Evolutionary conservation across 1,140 invertebrate genomes (phyloP), one percentile per base, ranked within the genome.

Genomic region (Paraescarpia echinospica): DNA sequence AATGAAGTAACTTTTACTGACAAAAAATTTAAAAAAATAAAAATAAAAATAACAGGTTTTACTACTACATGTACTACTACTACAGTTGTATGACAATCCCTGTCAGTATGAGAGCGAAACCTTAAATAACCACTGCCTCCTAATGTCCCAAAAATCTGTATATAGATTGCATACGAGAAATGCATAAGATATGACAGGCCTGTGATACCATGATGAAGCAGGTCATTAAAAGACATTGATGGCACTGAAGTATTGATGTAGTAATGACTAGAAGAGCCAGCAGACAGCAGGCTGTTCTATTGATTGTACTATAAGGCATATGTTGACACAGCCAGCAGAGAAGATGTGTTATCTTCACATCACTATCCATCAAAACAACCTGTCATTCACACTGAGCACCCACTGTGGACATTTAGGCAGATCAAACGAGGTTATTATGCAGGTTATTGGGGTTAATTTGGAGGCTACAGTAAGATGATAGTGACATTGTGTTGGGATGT

Each of bases 151-250:
- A 6, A 41, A 41, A 41, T n/a, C n/a, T n/a, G 41, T 4, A 4
- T 6, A 41, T 12, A 6, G 41, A 4, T 41, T 41, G 41, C 41
- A 41, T 41, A 41, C 12, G 41, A 12, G 41, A 41, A 41, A 41
- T 41, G 41, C 41, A 4, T 41, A 41, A 6, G 41, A 41, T 41
- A 41, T 41, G 41, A 41, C 41, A 41, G 41, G 41, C 12, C 41
- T 41, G 41, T 2, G 12, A 77, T 77, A 77, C 22, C 59, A 77
- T 12, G 59, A 77, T 77, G 59, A 31, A 77, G 59, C 59, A 22
- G 59, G 59, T 77, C 59, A 77, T 77, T 77, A 77, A 27, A 77
- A 77, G 59, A 77, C 59, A 77, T 77, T 77, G 59, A 77, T 77
- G 59, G 22, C 59, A 77, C 59, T 77, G 27, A 77, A 77, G 59